Base-by-base conservation (phyloP, 92 coral and sea anemone species). In the Phymanthus crucifer region DNA sequence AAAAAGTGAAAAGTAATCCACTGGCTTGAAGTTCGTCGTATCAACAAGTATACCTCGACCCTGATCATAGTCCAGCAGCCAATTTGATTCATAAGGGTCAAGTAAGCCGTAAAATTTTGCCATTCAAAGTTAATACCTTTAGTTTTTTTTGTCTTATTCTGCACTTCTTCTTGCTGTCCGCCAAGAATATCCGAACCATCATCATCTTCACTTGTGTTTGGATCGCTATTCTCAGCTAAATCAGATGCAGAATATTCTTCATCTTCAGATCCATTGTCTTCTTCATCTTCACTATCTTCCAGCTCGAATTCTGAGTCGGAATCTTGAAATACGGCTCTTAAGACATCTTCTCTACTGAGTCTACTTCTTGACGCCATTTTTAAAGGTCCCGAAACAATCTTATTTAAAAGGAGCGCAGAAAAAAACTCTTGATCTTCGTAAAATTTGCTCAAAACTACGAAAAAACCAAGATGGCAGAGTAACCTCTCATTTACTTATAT, bases 291-390 rank as follows among this genome's bases (percentile, higher is more conserved):
- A 48, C 56, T 48, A 2, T 48, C 56, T 36, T n/a, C 27, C 33
- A 9, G 58, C 43, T 76, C 88, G 56, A 88, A 78, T 73, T 88
- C 91, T 8, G 88, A 88, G 34, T 76, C 85, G 66, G 54, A 40
- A 75, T 80, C 88, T 73, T 83, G 78, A 72, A 87, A 83, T 83
- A 87, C 71, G 19, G 75, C 82, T 16, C 19, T 80, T 12, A 70
- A 45, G 46, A 48, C 88, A 46, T 87, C 91, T 40, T 78, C 81
- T 23, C 19, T 6, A 26, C 80, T 83, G 71, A 37, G 79, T 17
- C 40, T 45, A 26, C 71, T 45, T 79, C 45, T 21, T 17, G 85
- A 33, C 74, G 83, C 91, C 88, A 88, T 88, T 83, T 87, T 83
- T 83, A 83, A 83, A 83, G 65, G 77, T 69, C 78, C 43, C n/a